These are phyloP conservation scores for Xestia rhomboidea DNA, from an alignment of 2,888 invertebrate species.

Conservation along the genomic window DNA sequence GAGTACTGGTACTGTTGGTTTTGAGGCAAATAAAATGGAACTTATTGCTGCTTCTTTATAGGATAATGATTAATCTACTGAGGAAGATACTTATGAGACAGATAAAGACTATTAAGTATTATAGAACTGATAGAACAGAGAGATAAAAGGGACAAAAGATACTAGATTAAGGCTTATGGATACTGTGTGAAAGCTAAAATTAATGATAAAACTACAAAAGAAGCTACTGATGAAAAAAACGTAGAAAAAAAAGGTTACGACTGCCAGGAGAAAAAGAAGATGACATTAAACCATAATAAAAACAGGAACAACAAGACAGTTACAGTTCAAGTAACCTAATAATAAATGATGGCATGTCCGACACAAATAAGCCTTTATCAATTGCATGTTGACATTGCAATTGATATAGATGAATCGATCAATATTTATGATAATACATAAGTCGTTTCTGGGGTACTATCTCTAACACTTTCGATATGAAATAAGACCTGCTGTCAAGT, in stretches of 20 bases:
- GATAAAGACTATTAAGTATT: neutral
- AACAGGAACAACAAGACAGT: neutral
- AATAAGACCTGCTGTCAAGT: conserved; percentile 37
- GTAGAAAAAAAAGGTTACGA: neutral
- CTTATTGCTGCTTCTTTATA: neutral
- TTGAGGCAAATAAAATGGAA: neutral
- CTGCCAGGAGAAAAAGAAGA: neutral
- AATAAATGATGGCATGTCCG: conserved; percentile 13
- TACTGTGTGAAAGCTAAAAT: neutral
- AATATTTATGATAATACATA: conserved; percentile 51
- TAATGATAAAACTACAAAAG: neutral
- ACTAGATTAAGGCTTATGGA: neutral
- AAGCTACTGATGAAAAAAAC: neutral
- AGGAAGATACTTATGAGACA: neutral
- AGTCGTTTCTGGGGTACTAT: conserved; percentile 36
- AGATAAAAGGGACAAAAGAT: neutral
- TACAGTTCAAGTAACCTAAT: conserved; percentile 2
- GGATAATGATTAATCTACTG: neutral
- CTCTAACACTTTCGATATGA: conserved; percentile 51
- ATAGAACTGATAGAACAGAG: neutral
- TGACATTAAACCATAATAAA: neutral
- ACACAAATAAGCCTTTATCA: conserved; percentile 30
- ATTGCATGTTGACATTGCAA: conserved; percentile 54
- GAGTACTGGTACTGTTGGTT: neutral
- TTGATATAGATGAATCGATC: conserved; percentile 42